Evolutionary conservation across 1,140 invertebrate species (phyloP), one percentile per base, ranked within the genome.

Genomic region (Helicoverpa zea): DNA sequence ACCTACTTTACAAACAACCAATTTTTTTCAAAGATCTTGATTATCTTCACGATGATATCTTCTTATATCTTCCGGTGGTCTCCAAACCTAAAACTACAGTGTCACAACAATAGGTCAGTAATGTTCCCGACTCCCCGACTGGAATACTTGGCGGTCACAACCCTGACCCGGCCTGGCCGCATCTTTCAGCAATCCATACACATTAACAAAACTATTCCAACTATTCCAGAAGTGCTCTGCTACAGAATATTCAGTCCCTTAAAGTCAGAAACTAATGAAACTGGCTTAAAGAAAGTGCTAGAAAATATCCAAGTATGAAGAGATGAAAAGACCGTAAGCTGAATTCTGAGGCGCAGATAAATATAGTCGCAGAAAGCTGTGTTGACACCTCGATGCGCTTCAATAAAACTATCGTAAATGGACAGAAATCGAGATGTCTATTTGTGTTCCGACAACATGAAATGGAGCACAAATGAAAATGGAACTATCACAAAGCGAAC

Each of bases 101-200:
- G 52, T 72, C 49, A 29, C 23, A 52, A 72, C 68, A 54, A 72
- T 54, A 70, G 66, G 16, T 70, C 23, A n/a, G 68, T 72, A 72
- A 72, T 54, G 49, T 72, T 13, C 12, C 0, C 13, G 49, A 11
- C 35, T 49, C 68, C 23, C 13, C 49, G 7, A 72, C 68, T 72
- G 18, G 68, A 72, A 30, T 72, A 49, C 68, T 72, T 52, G 49
- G 68, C 23, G 68, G 68, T 72, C 30, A 72, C 23, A 13, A 30
- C 23, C 56, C 56, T 18, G 7, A 13, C 11, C 14, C 1, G 13
- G 10, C 12, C 18, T 11, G 23, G 5, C 1, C 13, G 66, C 18
- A 70, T 49, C 51, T 16, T 70, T 14, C 49, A 70, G 18, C 18
- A 1, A 7, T 49, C 49, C 9, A 52, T 52, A 52, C 14, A 52